phyloP scores from a whole-genome alignment of 1,140 invertebrate genomes.

The Eupristina koningsbergeri region DNA sequence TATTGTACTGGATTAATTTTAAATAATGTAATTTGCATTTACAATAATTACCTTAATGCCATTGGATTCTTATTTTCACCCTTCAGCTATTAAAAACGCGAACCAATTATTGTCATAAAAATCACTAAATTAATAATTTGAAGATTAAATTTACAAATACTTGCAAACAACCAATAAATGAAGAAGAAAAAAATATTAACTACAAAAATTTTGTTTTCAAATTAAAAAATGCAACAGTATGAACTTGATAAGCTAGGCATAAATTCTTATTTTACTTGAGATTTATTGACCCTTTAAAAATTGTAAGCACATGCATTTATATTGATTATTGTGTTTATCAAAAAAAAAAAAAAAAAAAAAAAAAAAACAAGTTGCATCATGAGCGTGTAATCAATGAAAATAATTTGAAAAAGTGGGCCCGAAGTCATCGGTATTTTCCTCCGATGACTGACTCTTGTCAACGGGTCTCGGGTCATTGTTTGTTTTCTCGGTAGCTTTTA shows the following conservation, averaged over 20 bases:
- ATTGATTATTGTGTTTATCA: too few species aligned
- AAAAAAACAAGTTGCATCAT: too few species aligned
- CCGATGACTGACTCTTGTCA: background rate
- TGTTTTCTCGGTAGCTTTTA: background rate
- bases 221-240: too few species aligned
- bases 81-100: background rate
- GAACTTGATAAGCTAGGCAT: too few species aligned
- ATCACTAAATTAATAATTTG: background rate
- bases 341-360: too few species aligned
- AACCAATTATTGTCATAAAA: background rate
- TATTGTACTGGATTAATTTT: background rate
- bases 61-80: background rate
- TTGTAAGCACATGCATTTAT: too few species aligned
- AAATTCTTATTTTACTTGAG: too few species aligned
- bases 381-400: too few species aligned
- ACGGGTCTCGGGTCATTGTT: background rate
- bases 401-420: too few species aligned
- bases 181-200: background rate
- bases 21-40: slow-evolving; percentile 4
- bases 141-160: background rate
- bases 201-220: too few species aligned
- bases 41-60: background rate
- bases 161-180: background rate
- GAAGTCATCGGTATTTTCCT: background rate
- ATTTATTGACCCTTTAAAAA: too few species aligned